phyloP scores from a whole-genome alignment of 2,888 invertebrate genomes.

The Autographa gamma region DNA sequence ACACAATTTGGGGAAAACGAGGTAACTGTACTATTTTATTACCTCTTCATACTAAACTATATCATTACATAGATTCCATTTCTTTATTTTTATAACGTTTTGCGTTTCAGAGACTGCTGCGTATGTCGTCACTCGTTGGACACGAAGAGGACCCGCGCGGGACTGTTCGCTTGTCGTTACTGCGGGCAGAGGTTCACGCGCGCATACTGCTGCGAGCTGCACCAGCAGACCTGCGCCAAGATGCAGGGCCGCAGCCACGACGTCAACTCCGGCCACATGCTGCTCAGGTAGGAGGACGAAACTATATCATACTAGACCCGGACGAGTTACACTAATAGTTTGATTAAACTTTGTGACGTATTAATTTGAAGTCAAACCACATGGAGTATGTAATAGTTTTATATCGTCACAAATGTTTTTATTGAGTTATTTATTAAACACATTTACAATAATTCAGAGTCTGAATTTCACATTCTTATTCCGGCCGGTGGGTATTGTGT shows the following conservation, averaged over 20 bases:
- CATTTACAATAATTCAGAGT: neutral
- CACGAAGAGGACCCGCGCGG: slow-evolving; percentile 42
- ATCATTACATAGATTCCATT: neutral
- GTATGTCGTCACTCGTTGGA: slow-evolving; percentile 76
- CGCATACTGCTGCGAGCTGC: slow-evolving; percentile 82
- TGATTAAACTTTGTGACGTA: neutral
- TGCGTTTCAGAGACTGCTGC: slow-evolving; percentile 73
- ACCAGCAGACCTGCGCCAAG: slow-evolving; percentile 74
- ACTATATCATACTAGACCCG: neutral
- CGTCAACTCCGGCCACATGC: slow-evolving; percentile 64
- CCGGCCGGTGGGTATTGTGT: neutral
- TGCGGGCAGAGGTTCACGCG: slow-evolving; percentile 79
- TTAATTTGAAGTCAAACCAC: neutral
- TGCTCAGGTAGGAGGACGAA: slow-evolving; percentile 64
- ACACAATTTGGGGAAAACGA: slow-evolving; percentile 71
- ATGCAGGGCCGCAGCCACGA: slow-evolving; percentile 62
- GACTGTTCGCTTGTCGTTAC: slow-evolving; percentile 72
- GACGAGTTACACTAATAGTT: neutral
- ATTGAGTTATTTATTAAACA: neutral
- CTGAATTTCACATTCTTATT: neutral
- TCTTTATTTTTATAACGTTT: neutral
- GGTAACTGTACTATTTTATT: slow-evolving; percentile 63
- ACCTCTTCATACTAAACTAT: neutral
- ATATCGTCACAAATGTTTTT: neutral
- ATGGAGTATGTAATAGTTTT: neutral